Evolutionary conservation across 2,888 invertebrate species (phyloP).

Genomic region (Disparrhopalites patrizii): DNA sequence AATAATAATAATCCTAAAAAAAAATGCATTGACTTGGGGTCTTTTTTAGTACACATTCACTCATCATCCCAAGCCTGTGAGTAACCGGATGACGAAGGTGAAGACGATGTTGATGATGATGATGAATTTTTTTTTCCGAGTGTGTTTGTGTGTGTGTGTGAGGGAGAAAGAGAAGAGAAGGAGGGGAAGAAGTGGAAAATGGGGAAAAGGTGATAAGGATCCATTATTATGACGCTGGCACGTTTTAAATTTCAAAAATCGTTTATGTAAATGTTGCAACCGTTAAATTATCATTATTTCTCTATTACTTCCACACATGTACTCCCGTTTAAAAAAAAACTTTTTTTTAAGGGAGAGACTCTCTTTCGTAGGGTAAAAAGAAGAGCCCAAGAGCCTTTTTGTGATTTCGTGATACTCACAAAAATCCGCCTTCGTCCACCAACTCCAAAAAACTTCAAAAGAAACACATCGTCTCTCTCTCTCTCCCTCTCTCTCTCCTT

Average conservation of each 20-base stretch:
- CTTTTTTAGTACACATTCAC: too few species aligned
- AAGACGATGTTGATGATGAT: too few species aligned
- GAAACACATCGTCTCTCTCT: too few species aligned
- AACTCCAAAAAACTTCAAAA: too few species aligned
- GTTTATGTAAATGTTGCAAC: slow-evolving; percentile 21
- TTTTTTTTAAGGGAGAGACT: too few species aligned
- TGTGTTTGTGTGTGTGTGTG: neutral
- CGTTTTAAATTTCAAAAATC: slow-evolving; percentile 25
- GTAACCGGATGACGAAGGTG: neutral
- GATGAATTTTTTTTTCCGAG: slow-evolving; percentile 4
- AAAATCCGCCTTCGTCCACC: too few species aligned
- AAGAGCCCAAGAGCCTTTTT: slow-evolving; percentile 5
- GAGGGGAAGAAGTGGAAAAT: neutral
- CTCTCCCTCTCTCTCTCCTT: too few species aligned
- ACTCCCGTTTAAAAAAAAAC: too few species aligned
- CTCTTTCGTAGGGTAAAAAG: too few species aligned
- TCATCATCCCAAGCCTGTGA: neutral
- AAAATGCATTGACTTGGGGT: too few species aligned
- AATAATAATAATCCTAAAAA: too few species aligned
- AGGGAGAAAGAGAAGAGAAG: slow-evolving; percentile 5
- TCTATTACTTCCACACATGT: slow-evolving; percentile 19
- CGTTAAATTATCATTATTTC: slow-evolving; percentile 28
- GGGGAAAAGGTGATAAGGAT: slow-evolving; percentile 21
- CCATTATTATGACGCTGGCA: slow-evolving; percentile 18
- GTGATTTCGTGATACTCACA: slow-evolving; percentile 20